These are phyloP conservation scores for Centruroides sculpturatus DNA, from an alignment of 1,140 invertebrate genomes.

Conservation along the genomic window DNA sequence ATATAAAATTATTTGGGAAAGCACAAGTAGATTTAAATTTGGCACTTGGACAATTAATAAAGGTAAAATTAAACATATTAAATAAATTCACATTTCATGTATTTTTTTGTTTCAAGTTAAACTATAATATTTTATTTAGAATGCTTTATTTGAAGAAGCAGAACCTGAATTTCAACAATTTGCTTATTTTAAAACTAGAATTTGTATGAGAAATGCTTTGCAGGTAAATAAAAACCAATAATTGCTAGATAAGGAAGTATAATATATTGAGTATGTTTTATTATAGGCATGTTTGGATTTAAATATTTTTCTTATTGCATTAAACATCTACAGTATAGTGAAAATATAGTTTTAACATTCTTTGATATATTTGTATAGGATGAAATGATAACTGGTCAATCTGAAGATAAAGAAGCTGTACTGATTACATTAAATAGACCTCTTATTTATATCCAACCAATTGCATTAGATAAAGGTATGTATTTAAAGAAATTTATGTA, in stretches of 20 bases:
- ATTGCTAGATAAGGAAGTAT: no score
- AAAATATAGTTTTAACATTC: no score
- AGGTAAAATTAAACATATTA: constrained; percentile 19
- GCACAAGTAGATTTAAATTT: constrained; percentile 88
- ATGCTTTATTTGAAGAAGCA: constrained; percentile 89
- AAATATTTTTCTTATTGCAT: background rate
- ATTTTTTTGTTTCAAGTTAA: background rate
- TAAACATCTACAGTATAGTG: no score
- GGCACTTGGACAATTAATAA: constrained; percentile 79
- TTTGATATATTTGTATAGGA: constrained; percentile 55
- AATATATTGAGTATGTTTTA: background rate
- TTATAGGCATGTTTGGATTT: background rate
- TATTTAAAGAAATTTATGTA: constrained; percentile 34
- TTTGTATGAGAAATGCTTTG: constrained; percentile 41
- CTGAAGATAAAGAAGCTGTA: constrained; percentile 75
- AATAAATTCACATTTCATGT: no score
- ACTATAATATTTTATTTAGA: constrained; percentile 33
- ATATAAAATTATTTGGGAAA: constrained; percentile 72
- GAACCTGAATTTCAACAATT: constrained; percentile 93
- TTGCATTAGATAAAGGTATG: constrained; percentile 69
- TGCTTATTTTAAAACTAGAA: constrained; percentile 91
- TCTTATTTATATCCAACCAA: constrained; percentile 84
- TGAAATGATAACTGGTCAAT: constrained; percentile 54
- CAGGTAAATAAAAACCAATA: constrained; percentile 21
- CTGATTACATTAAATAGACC: constrained; percentile 80